Evolutionary conservation across 2,113 vertebrate genomes (phyloP).

Genomic region (Pristiophorus japonicus): DNA sequence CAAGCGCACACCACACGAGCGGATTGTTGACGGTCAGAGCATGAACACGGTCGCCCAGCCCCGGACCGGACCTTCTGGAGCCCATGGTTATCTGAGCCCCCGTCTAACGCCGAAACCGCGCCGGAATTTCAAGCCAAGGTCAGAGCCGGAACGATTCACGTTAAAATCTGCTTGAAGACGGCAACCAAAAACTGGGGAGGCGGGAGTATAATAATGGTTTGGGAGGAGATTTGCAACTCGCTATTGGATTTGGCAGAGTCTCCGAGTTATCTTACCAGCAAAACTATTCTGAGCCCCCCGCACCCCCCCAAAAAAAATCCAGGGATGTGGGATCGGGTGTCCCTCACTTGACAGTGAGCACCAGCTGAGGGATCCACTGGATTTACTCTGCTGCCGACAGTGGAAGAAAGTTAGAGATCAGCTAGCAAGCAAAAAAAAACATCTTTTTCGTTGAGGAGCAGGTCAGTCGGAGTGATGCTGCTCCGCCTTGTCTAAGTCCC

Average conservation of each 20-base stretch:
- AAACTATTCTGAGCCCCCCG: too few relatives aligned
- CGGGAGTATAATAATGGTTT: not conserved
- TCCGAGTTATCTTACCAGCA: not conserved
- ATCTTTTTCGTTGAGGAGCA: too few relatives aligned
- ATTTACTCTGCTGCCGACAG: not conserved
- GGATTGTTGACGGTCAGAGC: not conserved
- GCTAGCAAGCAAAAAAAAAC: not conserved
- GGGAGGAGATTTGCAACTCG: not conserved
- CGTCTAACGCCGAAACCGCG: not conserved
- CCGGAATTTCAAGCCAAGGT: not conserved
- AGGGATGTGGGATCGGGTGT: not conserved
- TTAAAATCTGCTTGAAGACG: not conserved
- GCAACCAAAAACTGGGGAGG: not conserved
- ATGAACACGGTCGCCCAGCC: not conserved
- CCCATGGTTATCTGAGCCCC: not conserved
- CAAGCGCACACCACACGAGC: not conserved
- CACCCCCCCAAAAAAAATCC: too few relatives aligned
- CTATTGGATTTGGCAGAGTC: not conserved
- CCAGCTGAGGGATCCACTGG: not conserved
- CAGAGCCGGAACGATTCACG: not conserved
- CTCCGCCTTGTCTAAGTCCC: not conserved
- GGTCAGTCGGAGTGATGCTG: not conserved
- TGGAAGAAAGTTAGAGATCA: not conserved
- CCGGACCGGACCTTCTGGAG: not conserved
- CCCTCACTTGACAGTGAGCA: not conserved